phyloP scores from a whole-genome alignment of 1,140 invertebrate genomes.

The Nautilus pompilius region DNA sequence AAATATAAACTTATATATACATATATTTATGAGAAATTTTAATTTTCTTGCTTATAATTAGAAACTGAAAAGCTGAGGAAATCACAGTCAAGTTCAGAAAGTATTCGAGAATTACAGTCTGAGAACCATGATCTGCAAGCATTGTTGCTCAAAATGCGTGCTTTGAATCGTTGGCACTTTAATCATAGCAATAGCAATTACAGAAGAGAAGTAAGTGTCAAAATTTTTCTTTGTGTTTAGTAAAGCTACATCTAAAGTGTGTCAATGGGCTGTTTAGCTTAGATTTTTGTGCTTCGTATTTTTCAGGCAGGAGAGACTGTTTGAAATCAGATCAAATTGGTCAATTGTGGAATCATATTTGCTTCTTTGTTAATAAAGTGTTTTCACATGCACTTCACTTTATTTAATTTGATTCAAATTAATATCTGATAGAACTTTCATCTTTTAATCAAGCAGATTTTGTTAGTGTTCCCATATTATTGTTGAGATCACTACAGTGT shows the following conservation, averaged over 20 bases:
- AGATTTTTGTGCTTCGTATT: background rate
- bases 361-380: background rate
- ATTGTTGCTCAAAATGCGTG: conserved; percentile 45
- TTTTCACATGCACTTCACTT: background rate
- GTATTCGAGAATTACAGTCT: conserved; percentile 34
- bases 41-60: too few species aligned
- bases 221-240: background rate
- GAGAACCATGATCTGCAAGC: conserved; percentile 46
- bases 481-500: too few species aligned
- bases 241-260: background rate
- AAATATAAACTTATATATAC: too few species aligned
- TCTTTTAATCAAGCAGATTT: too few species aligned
- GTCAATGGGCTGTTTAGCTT: background rate
- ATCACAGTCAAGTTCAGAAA: too few species aligned
- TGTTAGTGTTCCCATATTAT: too few species aligned
- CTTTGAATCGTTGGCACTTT: conserved; percentile 46
- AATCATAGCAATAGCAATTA: conserved; percentile 37
- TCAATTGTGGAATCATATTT: too few species aligned
- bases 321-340: too few species aligned
- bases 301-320: background rate
- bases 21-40: too few species aligned
- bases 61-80: too few species aligned
- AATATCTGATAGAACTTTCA: too few species aligned
- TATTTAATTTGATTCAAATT: too few species aligned
- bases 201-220: conserved; percentile 30